These are phyloP conservation scores for Sebastolobus alascanus DNA, from an alignment of 2,797 vertebrate genomes.

Conservation along the genomic window DNA sequence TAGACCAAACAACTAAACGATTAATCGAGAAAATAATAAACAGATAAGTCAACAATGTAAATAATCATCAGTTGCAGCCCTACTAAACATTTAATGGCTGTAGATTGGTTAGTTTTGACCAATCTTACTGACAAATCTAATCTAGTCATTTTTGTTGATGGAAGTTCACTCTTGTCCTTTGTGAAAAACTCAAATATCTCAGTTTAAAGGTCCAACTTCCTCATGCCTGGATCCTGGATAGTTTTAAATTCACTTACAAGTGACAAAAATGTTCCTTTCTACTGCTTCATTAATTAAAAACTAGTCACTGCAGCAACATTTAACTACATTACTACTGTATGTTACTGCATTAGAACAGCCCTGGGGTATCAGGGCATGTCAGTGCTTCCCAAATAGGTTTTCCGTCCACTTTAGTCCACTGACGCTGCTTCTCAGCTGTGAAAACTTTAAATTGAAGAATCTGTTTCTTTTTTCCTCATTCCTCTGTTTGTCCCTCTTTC, in stretches of 20 bases:
- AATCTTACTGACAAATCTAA: background rate
- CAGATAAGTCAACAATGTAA: too few relatives aligned
- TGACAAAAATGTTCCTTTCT: slow-evolving; percentile 1
- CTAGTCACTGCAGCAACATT: slow-evolving; percentile 10
- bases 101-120: background rate
- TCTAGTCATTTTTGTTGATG: background rate
- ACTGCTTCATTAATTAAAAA: background rate
- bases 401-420: slow-evolving; percentile 8
- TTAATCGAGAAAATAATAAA: too few relatives aligned
- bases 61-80: too few relatives aligned
- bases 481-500: slow-evolving; percentile 41
- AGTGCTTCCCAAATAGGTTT: slow-evolving; percentile 21
- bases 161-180: background rate
- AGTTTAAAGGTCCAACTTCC: background rate
- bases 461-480: slow-evolving; percentile 22
- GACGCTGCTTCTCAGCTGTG: slow-evolving; percentile 28
- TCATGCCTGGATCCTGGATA: background rate
- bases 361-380: background rate
- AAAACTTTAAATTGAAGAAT: slow-evolving; percentile 51
- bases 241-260: background rate
- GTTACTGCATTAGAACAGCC: background rate
- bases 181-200: background rate
- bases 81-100: background rate
- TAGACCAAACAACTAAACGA: too few relatives aligned
- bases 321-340: background rate